Base-by-base conservation (phyloP, 1,140 invertebrate species). In the Meloidogyne exigua region DNA sequence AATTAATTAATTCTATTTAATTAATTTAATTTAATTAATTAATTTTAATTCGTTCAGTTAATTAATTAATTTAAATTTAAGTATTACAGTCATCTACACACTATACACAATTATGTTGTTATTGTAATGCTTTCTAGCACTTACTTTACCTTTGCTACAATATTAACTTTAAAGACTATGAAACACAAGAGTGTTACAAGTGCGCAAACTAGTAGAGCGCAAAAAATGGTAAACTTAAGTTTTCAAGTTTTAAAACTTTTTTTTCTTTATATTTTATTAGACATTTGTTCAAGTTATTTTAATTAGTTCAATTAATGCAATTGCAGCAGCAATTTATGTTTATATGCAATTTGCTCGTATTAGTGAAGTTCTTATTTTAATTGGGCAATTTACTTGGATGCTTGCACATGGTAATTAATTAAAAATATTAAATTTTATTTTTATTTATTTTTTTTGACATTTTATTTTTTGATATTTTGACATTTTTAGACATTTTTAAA, bases 201-300 rank as follows among this genome's bases (percentile, higher is more conserved):
- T 39, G 72, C 49, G 7, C 49, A 57, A 57, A 57, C 49, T 57
- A 57, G n/a, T 57, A 12, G 36, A 67, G 26, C 66, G 0, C 66
- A 67, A n/a, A 28, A 67, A 67, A 67, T 67, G 66, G 66, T 67
- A 65, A 26, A 26, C 2, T 9, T 9, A 12, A 64, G n/a, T n/a
- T n/a, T n/a, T n/a, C n/a, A n/a, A n/a, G n/a, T n/a, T n/a, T n/a
- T n/a, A 32, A 32, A 32, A 7, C 7, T 32, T 32, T 3, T 3
- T 32, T 3, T 32, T 32, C 28, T 32, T 32, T 32, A n/a, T n/a
- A n/a, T n/a, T n/a, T 15, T 9, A 32, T 42, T 62, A 78, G 76
- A 68, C 74, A 15, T 78, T 78, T 76, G 25, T 78, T 9, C 76
- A 78, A 76, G 76, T 78, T 9, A 44, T 78, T 39, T n/a, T 78